phyloP scores from a whole-genome alignment of 2,797 vertebrate species.

The Setipinna tenuifilis region DNA sequence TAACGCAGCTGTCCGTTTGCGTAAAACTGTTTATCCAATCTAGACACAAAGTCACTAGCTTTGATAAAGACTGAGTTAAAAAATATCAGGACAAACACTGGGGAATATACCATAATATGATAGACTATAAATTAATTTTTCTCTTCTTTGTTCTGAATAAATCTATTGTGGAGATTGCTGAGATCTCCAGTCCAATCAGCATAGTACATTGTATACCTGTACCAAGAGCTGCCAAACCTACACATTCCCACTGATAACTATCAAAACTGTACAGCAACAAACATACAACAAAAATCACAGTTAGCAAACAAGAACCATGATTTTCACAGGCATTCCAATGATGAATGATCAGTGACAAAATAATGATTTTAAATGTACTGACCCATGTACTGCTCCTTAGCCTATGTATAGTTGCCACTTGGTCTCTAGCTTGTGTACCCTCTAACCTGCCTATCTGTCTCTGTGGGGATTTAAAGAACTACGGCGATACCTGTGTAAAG shows the following conservation, averaged over 20 bases:
- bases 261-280: too few species aligned
- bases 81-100: background rate
- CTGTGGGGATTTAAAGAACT: slow-evolving; percentile 41
- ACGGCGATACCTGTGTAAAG: slow-evolving; percentile 68
- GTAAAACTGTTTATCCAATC: background rate
- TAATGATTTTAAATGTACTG: too few species aligned
- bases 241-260: too few species aligned
- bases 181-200: background rate
- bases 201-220: too few species aligned
- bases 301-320: background rate
- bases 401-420: background rate
- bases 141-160: background rate
- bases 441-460: background rate
- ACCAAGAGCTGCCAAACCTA: too few species aligned
- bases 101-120: background rate
- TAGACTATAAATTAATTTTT: background rate
- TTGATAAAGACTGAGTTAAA: background rate
- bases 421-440: background rate
- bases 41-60: background rate
- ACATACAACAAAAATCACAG: background rate
- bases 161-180: background rate
- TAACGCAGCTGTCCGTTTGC: background rate
- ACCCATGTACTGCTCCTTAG: too few species aligned
- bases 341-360: too few species aligned
- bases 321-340: too few species aligned